phyloP scores from a whole-genome alignment of 2,113 vertebrate species.

The Panthera uncia region DNA sequence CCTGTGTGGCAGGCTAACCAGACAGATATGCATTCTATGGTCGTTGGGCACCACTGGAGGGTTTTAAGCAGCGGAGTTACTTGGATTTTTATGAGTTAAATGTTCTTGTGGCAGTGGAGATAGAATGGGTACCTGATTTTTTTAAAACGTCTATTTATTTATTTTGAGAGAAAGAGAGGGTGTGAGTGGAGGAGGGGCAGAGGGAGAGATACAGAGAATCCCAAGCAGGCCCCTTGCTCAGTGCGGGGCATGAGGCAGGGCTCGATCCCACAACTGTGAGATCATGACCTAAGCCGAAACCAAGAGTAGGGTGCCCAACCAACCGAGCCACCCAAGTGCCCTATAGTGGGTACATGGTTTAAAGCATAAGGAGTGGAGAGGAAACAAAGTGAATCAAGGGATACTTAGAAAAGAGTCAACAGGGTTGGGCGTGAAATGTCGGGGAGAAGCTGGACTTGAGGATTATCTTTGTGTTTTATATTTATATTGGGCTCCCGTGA shows the following conservation, averaged over 20 bases:
- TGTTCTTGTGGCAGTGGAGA: background rate
- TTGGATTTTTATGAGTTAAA: background rate
- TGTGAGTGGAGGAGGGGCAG: no score
- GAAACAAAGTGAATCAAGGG: background rate
- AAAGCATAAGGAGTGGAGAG: background rate
- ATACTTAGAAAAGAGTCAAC: background rate
- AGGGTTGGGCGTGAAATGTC: background rate
- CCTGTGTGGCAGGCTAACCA: background rate
- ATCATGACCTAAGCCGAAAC: no score
- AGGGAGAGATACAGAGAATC: no score
- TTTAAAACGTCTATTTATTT: no score
- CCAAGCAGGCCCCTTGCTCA: no score
- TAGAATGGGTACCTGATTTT: background rate
- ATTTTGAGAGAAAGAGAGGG: no score
- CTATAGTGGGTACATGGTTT: background rate
- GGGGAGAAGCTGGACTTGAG: background rate
- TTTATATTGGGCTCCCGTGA: background rate
- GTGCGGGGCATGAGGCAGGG: no score
- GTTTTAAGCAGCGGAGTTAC: background rate
- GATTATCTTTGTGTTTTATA: background rate
- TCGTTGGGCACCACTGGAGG: fast-evolving
- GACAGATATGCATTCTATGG: background rate
- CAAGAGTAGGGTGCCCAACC: no score
- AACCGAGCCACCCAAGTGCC: no score
- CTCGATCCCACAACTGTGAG: no score